These are phyloP conservation scores for Orcinus orca DNA, from an alignment of 2,113 vertebrate genomes.

Conservation along the genomic window DNA sequence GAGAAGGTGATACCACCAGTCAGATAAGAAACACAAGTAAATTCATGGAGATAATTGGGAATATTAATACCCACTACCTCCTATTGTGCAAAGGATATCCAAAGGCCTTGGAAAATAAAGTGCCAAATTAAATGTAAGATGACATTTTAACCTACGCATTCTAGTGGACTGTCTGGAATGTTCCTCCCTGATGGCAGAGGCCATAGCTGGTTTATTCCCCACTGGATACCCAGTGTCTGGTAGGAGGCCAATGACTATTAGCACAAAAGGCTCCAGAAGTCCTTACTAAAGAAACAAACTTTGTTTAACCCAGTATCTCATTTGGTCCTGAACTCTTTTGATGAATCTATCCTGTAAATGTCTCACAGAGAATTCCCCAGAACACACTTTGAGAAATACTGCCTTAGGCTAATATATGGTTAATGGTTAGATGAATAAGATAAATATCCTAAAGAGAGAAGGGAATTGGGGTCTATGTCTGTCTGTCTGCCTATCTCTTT, in stretches of 20 bases:
- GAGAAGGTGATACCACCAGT: background rate
- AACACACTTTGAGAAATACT: constrained; percentile 8
- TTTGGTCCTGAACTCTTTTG: background rate
- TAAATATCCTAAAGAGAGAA: constrained; percentile 1
- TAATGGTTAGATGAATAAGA: constrained; percentile 14
- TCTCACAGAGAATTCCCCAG: background rate
- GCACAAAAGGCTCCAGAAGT: background rate
- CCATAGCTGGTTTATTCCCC: background rate
- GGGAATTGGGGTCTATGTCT: background rate
- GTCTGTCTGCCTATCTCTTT: background rate
- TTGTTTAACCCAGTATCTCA: background rate
- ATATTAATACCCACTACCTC: background rate
- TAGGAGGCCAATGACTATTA: background rate
- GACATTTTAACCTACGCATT: background rate
- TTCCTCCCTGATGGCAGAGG: background rate
- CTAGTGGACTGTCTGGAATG: background rate
- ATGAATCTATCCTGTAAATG: background rate
- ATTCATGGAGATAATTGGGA: background rate
- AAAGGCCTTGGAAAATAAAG: background rate
- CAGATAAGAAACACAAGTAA: background rate
- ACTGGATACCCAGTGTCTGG: background rate
- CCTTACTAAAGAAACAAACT: background rate
- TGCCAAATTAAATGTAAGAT: background rate
- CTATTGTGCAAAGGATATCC: background rate
- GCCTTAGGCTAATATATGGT: constrained; percentile 18